A percentile compares a stretch with the other conserved stretches of the same genome.
Conservation (phyloP, 2,797 vertebrate genomes). For the Tokudaia muenninki region DNA sequence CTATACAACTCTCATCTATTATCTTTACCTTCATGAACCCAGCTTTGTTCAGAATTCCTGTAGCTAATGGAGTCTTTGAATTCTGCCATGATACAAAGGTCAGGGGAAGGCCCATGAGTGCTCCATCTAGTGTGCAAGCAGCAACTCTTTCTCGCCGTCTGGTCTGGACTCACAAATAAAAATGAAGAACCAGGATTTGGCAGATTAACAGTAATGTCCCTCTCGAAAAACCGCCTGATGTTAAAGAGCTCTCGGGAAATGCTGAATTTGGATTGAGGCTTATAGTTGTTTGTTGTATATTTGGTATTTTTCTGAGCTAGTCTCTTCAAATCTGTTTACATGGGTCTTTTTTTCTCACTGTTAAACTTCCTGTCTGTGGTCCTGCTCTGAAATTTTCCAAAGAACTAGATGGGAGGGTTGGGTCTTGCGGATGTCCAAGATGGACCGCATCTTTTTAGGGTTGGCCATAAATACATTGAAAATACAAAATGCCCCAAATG, state of each 20-base stretch:
- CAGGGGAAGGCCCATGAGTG: constrained; percentile 90
- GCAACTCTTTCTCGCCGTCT: constrained; percentile 94
- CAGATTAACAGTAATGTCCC: constrained; percentile 93
- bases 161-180: constrained; percentile 89
- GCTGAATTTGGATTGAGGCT: constrained; percentile 91
- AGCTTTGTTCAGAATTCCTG: constrained; percentile 84
- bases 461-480: constrained; percentile 97
- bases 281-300: constrained; percentile 87
- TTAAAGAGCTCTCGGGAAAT: constrained; percentile 92
- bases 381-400: constrained; percentile 98
- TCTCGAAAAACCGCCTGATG: constrained; percentile 90
- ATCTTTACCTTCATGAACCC: constrained; percentile 86
- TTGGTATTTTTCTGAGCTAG: constrained; percentile 95
- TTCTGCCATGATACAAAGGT: constrained; percentile 90
- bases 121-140: constrained; percentile 93
- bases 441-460: constrained; percentile 97
- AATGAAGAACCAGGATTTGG: constrained; percentile 91
- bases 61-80: constrained; percentile 88
- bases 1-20: constrained; percentile 86
- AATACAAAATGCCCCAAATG: constrained; percentile 93
- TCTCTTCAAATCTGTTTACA: constrained; percentile 99
- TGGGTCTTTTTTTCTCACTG: constrained; percentile 93
- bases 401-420: constrained; percentile 95
- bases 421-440: constrained; percentile 92
- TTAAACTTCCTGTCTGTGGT: constrained; percentile 98